Evolutionary conservation across 2,888 invertebrate genomes (phyloP).

Genomic region (Drosophila atripex): DNA sequence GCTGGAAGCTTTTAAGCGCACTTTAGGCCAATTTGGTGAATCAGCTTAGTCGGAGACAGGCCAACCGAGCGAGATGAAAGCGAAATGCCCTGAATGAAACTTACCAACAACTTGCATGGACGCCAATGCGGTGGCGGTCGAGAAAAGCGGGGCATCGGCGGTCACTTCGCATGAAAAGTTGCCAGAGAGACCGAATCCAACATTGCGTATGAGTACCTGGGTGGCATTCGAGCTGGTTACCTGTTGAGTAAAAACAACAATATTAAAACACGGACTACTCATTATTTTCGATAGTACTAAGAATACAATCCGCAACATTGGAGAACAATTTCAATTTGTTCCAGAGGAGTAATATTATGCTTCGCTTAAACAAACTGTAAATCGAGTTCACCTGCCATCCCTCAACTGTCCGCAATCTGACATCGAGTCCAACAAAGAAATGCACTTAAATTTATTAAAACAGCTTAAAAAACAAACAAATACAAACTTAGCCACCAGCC

Average conservation of each 20-base stretch:
- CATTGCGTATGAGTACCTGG: constrained; percentile 88
- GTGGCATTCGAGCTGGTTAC: constrained; percentile 89
- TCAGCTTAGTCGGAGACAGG: constrained; percentile 15
- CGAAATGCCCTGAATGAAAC: constrained; percentile 70
- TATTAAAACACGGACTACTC: neutral
- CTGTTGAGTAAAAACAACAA: constrained; percentile 83
- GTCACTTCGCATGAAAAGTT: constrained; percentile 93
- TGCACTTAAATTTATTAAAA: constrained; percentile 76
- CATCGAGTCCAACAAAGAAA: constrained; percentile 45
- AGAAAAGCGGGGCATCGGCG: constrained; percentile 89
- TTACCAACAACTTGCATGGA: constrained; percentile 91
- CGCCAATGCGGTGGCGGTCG: constrained; percentile 87
- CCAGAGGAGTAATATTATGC: constrained; percentile 9
- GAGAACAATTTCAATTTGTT: neutral
- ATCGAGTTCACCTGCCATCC: constrained; percentile 17
- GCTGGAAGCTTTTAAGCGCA: constrained; percentile 42
- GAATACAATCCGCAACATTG: neutral
- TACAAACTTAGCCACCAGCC: constrained; percentile 25
- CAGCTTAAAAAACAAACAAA: constrained; percentile 37
- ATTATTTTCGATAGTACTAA: too few species aligned
- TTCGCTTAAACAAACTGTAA: constrained; percentile 9
- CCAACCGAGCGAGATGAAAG: neutral
- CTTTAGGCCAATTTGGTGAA: constrained; percentile 44
- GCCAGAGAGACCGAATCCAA: constrained; percentile 89
- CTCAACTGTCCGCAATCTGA: constrained; percentile 40